phyloP scores from a whole-genome alignment of 1,140 invertebrate species.

The Babylonia areolata region DNA sequence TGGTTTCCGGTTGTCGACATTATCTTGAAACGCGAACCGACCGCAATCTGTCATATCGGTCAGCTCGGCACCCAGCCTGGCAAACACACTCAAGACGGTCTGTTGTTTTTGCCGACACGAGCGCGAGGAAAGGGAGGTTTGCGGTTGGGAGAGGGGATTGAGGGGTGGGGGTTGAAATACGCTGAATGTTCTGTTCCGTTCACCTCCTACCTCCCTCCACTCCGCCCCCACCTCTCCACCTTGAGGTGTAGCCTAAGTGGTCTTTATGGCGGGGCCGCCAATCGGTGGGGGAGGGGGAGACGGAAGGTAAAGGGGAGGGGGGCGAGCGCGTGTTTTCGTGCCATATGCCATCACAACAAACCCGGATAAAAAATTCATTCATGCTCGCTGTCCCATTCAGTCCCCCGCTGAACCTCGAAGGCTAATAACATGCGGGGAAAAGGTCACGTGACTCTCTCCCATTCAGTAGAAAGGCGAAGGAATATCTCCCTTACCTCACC shows the following conservation, averaged over 20 bases:
- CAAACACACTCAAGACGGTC: neutral
- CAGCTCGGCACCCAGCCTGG: neutral
- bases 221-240: too few relatives aligned
- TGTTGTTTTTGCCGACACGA: neutral
- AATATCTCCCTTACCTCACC: constrained; percentile 5
- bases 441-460: constrained; percentile 24
- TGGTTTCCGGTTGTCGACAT: constrained; percentile 11
- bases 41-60: neutral
- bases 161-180: neutral
- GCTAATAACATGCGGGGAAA: constrained; percentile 47
- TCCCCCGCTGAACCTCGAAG: neutral
- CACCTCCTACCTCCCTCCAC: too few relatives aligned
- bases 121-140: too few relatives aligned
- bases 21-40: neutral
- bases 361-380: neutral
- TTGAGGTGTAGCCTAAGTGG: too few relatives aligned
- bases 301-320: too few relatives aligned
- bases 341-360: neutral
- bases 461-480: constrained; percentile 15
- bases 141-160: neutral
- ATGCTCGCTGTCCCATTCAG: constrained; percentile 54
- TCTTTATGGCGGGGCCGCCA: too few relatives aligned
- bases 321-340: neutral
- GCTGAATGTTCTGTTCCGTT: neutral
- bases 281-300: too few relatives aligned